Conservation (phyloP, 2,797 vertebrate species). For the Hydrolagus colliei region DNA sequence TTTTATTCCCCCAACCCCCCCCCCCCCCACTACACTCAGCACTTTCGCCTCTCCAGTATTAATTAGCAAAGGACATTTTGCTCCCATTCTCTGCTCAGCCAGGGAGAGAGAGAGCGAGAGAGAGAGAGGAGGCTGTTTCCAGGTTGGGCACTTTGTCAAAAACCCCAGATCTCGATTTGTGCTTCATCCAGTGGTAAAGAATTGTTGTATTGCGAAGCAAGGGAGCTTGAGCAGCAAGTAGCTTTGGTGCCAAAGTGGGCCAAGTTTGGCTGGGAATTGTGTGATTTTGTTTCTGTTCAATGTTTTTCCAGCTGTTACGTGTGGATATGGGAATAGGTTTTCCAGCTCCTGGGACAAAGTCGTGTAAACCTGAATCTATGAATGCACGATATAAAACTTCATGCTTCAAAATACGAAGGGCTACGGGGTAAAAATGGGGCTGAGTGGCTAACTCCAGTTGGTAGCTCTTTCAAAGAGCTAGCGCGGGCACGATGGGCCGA, state of each 20-base stretch:
- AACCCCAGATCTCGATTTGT: too few relatives aligned
- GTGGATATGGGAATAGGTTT: neutral
- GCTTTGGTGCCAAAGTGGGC: neutral
- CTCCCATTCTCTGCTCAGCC: neutral
- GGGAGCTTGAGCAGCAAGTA: neutral
- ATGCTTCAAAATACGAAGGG: too few relatives aligned
- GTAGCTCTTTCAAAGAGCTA: too few relatives aligned
- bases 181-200: too few relatives aligned
- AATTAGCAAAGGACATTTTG: neutral
- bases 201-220: neutral
- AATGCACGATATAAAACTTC: too few relatives aligned
- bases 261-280: neutral
- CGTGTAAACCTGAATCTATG: too few relatives aligned
- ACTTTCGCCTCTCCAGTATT: neutral
- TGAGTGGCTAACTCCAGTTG: too few relatives aligned
- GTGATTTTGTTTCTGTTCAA: neutral
- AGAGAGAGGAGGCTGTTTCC: too few relatives aligned
- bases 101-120: too few relatives aligned
- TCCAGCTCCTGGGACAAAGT: neutral
- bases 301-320: neutral
- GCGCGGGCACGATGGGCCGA: too few relatives aligned
- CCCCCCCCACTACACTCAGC: neutral
- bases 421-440: too few relatives aligned
- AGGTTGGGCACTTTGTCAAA: too few relatives aligned
- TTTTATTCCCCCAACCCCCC: neutral